A percentile compares a stretch with the other conserved stretches of the same genome.
Conservation (phyloP, 2,797 vertebrate species). For the Enteromius afrohamiltoni region DNA sequence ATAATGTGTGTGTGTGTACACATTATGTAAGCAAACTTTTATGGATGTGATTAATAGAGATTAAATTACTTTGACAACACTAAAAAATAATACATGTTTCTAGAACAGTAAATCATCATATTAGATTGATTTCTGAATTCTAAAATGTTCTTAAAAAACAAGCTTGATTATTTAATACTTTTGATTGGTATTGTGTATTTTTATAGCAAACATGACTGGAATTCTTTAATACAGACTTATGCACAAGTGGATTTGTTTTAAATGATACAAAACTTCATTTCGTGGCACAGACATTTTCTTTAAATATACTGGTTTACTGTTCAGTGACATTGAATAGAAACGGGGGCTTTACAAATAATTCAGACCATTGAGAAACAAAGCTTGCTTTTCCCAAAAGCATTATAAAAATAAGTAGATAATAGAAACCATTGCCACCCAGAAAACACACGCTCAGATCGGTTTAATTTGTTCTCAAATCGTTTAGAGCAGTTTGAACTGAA, state of each 20-base stretch:
- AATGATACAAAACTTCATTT: no score
- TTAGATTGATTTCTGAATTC: background rate
- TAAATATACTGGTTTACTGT: background rate
- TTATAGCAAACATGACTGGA: background rate
- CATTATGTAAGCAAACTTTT: no score
- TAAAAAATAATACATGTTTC: background rate
- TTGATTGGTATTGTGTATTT: background rate
- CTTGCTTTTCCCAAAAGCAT: slow-evolving; percentile 6
- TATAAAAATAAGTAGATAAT: background rate
- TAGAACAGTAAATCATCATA: background rate
- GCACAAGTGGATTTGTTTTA: background rate
- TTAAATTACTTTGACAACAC: no score
- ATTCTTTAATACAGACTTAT: no score
- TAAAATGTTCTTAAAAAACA: background rate
- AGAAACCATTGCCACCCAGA: background rate
- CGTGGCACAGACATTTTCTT: background rate
- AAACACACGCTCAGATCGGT: background rate
- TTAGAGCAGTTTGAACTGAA: background rate
- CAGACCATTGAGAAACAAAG: background rate
- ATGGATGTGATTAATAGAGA: no score
- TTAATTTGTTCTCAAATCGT: background rate
- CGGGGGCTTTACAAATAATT: background rate
- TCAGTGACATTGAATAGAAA: background rate
- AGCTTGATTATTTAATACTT: background rate
- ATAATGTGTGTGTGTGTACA: no score